phyloP scores from a whole-genome alignment of 2,797 vertebrate genomes.

The Sebastes oblongus region DNA sequence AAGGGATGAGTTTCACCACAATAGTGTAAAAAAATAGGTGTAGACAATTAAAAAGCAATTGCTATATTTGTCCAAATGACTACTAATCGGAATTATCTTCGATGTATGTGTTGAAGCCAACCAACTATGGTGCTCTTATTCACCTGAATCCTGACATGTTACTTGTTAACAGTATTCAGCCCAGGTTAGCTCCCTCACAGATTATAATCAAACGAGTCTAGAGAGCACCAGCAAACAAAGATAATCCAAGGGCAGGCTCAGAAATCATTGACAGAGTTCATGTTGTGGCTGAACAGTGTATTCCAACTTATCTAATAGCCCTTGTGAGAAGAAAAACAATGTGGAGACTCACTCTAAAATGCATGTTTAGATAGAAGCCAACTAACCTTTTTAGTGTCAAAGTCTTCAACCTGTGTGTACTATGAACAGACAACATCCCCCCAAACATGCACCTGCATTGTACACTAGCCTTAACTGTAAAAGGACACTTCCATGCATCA shows the following conservation, averaged over 20 bases:
- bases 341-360: neutral
- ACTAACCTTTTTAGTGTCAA: neutral
- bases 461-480: neutral
- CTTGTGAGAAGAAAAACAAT: constrained; percentile 31
- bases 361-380: neutral
- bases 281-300: constrained; percentile 43
- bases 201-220: constrained; percentile 41
- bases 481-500: neutral
- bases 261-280: constrained; percentile 76
- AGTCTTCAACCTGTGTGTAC: neutral
- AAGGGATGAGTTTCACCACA: neutral
- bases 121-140: neutral
- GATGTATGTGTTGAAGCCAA: neutral
- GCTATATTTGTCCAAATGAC: neutral
- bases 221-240: constrained; percentile 51
- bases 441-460: neutral
- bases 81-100: neutral
- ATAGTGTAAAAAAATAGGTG: neutral
- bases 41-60: neutral
- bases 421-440: constrained; percentile 2
- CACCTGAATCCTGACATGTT: neutral
- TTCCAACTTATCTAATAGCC: constrained; percentile 31
- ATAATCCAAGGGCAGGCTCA: constrained; percentile 62
- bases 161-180: neutral
- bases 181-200: neutral